phyloP scores from a whole-genome alignment of 1,140 invertebrate genomes.

The Caerostris extrusa region DNA sequence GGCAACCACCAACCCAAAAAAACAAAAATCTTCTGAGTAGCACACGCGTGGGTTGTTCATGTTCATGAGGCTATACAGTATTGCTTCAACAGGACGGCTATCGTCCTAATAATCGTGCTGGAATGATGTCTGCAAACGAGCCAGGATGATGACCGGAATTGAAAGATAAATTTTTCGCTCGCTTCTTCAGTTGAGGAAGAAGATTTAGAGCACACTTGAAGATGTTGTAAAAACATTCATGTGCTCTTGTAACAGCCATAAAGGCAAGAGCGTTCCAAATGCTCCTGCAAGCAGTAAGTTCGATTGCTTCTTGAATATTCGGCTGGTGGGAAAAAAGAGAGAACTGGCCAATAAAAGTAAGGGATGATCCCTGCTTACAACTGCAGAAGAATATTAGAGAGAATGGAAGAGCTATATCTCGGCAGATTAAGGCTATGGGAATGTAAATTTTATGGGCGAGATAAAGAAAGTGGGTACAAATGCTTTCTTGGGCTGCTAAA shows the following conservation, averaged over 20 bases:
- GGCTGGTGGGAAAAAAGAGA: background rate
- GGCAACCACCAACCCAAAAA: background rate
- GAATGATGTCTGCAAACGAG: constrained; percentile 4
- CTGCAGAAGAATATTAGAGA: background rate
- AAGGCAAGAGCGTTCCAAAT: constrained; percentile 21
- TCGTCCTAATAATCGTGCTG: constrained; percentile 12
- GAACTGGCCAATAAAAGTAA: constrained; percentile 1
- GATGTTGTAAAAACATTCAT: constrained; percentile 46
- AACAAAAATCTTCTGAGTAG: background rate
- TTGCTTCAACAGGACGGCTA: background rate
- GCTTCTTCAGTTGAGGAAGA: background rate
- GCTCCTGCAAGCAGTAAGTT: constrained; percentile 3
- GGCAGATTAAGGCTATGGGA: background rate
- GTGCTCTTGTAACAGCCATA: constrained; percentile 41
- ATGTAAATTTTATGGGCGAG: background rate
- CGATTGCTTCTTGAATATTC: constrained; percentile 12
- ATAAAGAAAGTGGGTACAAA: background rate
- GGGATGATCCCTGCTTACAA: constrained; percentile 17
- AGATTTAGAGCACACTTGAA: constrained; percentile 30
- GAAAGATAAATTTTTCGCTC: constrained; percentile 1
- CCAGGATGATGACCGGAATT: constrained; percentile 34
- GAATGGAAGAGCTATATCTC: background rate
- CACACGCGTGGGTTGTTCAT: background rate
- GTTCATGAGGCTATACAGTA: background rate
- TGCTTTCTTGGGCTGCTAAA: too few species aligned